These are phyloP conservation scores for Cisticola juncidis DNA, from an alignment of 2,113 vertebrate genomes.

Conservation along the genomic window DNA sequence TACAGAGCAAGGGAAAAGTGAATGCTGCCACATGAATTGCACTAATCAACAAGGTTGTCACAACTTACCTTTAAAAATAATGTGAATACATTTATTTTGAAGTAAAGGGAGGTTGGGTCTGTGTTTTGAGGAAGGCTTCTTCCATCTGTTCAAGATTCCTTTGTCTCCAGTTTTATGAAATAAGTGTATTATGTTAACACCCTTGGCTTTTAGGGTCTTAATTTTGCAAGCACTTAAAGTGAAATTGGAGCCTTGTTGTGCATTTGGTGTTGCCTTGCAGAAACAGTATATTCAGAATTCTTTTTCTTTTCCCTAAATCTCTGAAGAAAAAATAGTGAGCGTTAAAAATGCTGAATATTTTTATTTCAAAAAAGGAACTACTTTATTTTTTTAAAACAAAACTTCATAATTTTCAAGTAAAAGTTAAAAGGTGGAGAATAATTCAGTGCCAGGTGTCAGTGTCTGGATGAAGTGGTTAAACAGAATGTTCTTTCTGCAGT, in stretches of 20 bases:
- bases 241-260: neutral
- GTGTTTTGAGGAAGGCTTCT: neutral
- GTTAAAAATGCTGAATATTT: neutral
- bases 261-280: neutral
- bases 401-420: neutral
- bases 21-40: constrained; percentile 61
- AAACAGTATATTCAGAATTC: neutral
- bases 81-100: constrained; percentile 46
- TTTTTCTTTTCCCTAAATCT: neutral
- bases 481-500: neutral
- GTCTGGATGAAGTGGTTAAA: neutral
- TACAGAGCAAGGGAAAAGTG: constrained; percentile 14
- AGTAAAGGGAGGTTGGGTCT: neutral
- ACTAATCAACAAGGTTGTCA: constrained; percentile 65
- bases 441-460: neutral
- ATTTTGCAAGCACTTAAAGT: neutral
- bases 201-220: neutral
- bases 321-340: neutral
- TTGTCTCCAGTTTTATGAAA: neutral
- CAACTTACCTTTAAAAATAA: constrained; percentile 64
- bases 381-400: neutral
- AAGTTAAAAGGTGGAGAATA: neutral
- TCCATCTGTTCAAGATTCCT: neutral
- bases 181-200: neutral
- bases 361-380: neutral